These are phyloP conservation scores for Stenopsyche tienmushanensis DNA, from an alignment of 1,140 invertebrate species.

Conservation along the genomic window DNA sequence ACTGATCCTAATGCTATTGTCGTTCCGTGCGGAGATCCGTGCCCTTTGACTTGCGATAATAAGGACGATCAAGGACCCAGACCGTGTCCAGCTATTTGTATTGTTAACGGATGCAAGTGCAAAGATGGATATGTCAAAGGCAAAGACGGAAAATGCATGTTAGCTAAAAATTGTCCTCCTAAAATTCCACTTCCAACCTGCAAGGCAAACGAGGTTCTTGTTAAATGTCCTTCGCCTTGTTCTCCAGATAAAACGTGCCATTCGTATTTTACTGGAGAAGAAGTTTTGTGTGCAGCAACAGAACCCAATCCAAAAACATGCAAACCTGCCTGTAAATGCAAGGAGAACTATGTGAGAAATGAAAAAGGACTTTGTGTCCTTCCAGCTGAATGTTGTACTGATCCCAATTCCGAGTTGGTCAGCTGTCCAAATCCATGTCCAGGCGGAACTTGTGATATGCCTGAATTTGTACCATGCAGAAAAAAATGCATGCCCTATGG, in stretches of 20 bases:
- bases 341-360: slow-evolving; percentile 5
- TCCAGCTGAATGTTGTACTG: slow-evolving; percentile 14
- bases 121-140: slow-evolving; percentile 21
- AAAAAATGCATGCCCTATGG: slow-evolving; percentile 3
- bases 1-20: slow-evolving; percentile 16
- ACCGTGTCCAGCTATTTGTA: slow-evolving; percentile 23
- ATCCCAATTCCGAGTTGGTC: slow-evolving; percentile 23
- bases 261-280: background rate
- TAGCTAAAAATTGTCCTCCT: slow-evolving; percentile 4
- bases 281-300: background rate
- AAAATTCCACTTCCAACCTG: no score
- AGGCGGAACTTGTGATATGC: slow-evolving; percentile 21
- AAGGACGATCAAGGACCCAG: background rate
- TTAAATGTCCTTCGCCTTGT: background rate
- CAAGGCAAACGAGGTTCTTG: slow-evolving; percentile 1
- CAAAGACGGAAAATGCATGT: slow-evolving; percentile 22
- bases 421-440: slow-evolving; percentile 18
- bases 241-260: slow-evolving; percentile 1
- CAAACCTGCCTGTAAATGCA: slow-evolving; percentile 14
- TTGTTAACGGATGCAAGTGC: slow-evolving; percentile 31
- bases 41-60: slow-evolving; percentile 26
- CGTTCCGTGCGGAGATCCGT: slow-evolving; percentile 30
- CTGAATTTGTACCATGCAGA: slow-evolving; percentile 12
- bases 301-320: no score
- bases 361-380: slow-evolving; percentile 1